phyloP scores from a whole-genome alignment of 2,113 vertebrate genomes.

The Elachura formosa region DNA sequence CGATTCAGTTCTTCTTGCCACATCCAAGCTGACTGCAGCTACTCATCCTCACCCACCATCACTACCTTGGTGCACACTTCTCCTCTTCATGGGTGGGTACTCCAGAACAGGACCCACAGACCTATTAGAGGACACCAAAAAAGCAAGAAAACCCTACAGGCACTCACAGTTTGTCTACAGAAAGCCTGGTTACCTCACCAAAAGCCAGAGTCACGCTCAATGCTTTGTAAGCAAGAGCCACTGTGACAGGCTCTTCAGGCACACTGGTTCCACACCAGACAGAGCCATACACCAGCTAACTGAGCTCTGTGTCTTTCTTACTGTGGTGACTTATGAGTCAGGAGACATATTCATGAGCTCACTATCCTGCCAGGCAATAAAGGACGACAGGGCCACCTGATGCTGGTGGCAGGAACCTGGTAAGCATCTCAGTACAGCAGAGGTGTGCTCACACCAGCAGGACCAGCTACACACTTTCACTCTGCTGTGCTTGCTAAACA shows the following conservation, averaged over 20 bases:
- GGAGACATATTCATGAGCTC: fast-evolving
- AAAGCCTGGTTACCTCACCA: neutral
- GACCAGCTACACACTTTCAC: neutral
- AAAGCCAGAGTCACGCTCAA: neutral
- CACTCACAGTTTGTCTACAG: neutral
- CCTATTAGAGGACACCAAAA: neutral
- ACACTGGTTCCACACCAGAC: neutral
- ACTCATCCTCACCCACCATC: neutral
- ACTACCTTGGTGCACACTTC: too few species aligned
- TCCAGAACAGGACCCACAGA: neutral
- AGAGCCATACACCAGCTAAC: neutral
- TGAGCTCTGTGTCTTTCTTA: neutral
- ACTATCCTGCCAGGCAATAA: neutral
- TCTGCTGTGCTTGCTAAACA: neutral
- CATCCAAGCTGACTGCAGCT: neutral
- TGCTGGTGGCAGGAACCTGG: neutral
- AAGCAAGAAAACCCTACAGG: neutral
- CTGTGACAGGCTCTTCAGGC: neutral
- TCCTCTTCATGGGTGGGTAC: neutral
- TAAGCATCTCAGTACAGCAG: neutral
- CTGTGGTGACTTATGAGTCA: neutral
- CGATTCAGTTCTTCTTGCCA: neutral
- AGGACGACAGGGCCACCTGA: neutral
- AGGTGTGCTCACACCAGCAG: neutral
- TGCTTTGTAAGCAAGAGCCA: neutral